phyloP scores from a whole-genome alignment of 2,797 vertebrate genomes.

The Varecia variegata region DNA sequence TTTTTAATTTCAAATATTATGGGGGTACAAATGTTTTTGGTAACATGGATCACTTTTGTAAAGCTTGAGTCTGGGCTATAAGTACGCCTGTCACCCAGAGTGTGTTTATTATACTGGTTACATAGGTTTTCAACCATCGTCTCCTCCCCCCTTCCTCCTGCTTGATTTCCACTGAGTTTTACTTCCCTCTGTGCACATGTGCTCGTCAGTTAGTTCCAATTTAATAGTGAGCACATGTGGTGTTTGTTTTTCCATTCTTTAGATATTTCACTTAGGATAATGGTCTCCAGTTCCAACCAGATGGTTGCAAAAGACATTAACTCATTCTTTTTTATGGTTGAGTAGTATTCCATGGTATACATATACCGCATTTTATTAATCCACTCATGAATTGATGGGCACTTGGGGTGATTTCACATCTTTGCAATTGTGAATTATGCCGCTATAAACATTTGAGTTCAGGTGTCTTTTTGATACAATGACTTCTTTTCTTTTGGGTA shows the following conservation, averaged over 20 bases:
- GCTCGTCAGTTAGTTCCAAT: not conserved
- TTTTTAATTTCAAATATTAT: not conserved
- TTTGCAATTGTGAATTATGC: not conserved
- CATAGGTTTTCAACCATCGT: not conserved
- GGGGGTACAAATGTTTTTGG: not conserved
- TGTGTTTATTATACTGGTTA: too few species aligned
- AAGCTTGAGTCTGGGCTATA: not conserved
- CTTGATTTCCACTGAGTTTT: not conserved
- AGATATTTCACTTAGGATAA: not conserved
- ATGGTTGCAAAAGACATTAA: not conserved
- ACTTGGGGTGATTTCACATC: not conserved
- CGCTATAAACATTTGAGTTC: not conserved
- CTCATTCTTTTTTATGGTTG: not conserved
- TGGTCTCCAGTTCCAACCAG: not conserved
- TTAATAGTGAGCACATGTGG: not conserved
- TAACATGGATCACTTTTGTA: not conserved
- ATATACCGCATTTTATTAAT: not conserved
- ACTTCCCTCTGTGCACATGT: not conserved
- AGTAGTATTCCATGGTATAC: not conserved
- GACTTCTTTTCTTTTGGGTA: not conserved
- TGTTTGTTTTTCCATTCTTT: not conserved
- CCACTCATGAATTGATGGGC: not conserved
- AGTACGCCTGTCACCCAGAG: too few species aligned
- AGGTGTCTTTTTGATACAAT: not conserved
- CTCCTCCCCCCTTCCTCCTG: not conserved